Evolutionary conservation across 1,140 invertebrate species (phyloP).

Genomic region (Bombus ignitus): DNA sequence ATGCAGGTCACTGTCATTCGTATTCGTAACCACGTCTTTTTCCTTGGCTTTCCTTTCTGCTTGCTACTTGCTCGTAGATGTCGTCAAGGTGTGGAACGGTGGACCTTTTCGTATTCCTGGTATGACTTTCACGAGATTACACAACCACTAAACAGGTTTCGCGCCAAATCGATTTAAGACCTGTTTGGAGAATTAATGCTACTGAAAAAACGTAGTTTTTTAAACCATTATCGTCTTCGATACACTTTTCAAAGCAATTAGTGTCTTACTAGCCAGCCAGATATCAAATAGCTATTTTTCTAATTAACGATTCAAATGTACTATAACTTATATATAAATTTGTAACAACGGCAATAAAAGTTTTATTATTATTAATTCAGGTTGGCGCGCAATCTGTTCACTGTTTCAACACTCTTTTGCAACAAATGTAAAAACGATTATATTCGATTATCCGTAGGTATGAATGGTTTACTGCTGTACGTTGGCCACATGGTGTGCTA

Average conservation of each 20-base stretch:
- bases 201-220: background rate
- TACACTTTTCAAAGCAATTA: too few relatives aligned
- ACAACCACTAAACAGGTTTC: background rate
- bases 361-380: too few relatives aligned
- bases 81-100: slow-evolving; percentile 90
- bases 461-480: slow-evolving; percentile 95
- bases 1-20: slow-evolving; percentile 92
- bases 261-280: too few relatives aligned
- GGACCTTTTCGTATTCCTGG: slow-evolving; percentile 90
- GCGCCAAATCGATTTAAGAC: background rate
- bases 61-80: slow-evolving; percentile 93
- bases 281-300: too few relatives aligned
- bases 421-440: background rate
- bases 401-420: background rate
- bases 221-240: too few relatives aligned
- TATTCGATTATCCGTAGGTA: slow-evolving; percentile 83
- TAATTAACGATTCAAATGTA: too few relatives aligned
- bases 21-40: slow-evolving; percentile 89
- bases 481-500: slow-evolving; percentile 91
- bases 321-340: too few relatives aligned
- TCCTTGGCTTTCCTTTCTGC: slow-evolving; percentile 88
- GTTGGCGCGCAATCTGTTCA: background rate
- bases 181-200: background rate
- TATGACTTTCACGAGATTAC: slow-evolving; percentile 60
- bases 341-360: too few relatives aligned